phyloP scores from a whole-genome alignment of 2,888 invertebrate species.

The Cantharis nigra region DNA sequence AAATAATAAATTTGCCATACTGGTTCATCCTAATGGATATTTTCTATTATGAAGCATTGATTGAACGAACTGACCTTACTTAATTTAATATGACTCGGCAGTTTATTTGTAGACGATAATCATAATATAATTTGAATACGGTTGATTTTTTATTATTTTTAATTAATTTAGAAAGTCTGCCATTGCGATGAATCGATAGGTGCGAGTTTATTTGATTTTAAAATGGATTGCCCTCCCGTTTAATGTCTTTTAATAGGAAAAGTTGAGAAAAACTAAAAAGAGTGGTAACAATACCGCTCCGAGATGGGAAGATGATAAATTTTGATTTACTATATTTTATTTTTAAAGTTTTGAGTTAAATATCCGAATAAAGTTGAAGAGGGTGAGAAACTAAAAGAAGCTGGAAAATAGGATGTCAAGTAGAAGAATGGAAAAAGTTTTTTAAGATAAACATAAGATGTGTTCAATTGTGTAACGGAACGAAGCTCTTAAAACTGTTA shows the following conservation, averaged over 20 bases:
- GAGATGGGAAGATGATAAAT: not conserved
- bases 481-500: not conserved
- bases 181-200: not conserved
- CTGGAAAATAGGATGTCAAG: not conserved
- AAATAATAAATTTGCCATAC: not conserved
- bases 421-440: not conserved
- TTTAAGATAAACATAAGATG: not conserved
- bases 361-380: not conserved
- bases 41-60: not conserved
- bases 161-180: not conserved
- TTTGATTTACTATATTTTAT: not conserved
- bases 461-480: not conserved
- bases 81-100: not conserved
- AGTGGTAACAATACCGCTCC: not conserved
- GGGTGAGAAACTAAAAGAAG: not conserved
- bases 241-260: not conserved
- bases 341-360: not conserved
- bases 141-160: not conserved
- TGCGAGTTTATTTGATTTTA: not conserved
- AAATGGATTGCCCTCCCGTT: not conserved
- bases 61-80: slow-evolving; percentile 1
- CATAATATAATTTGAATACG: not conserved
- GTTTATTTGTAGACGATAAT: not conserved
- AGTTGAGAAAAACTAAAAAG: not conserved
- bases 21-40: not conserved